Percentiles rank a stretch among this genome's conserved stretches.
phyloP scores from a whole-genome alignment of 2,113 vertebrate species.

The Notiomystis cincta region DNA sequence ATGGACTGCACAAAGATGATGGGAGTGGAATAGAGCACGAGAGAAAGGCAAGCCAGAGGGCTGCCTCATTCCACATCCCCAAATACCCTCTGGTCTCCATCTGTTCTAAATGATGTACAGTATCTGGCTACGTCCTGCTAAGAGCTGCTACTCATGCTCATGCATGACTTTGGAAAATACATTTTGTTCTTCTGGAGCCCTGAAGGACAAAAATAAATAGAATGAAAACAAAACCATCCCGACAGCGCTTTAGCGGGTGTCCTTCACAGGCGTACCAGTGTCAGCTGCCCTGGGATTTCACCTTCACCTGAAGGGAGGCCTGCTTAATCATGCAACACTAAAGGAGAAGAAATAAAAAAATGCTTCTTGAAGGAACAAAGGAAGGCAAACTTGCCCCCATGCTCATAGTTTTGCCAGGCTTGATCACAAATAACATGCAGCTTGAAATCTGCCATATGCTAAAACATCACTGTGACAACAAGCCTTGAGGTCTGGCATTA shows the following conservation, averaged over 20 bases:
- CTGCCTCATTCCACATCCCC: background rate
- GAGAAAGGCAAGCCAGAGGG: background rate
- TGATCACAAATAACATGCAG: background rate
- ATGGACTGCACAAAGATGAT: background rate
- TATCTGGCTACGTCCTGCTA: background rate
- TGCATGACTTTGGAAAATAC: slow-evolving; percentile 43
- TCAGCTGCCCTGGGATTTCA: background rate
- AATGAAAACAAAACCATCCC: slow-evolving; percentile 36
- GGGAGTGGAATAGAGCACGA: background rate
- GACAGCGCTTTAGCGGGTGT: background rate
- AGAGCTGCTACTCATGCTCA: slow-evolving; percentile 6
- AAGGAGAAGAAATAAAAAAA: background rate
- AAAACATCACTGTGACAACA: background rate
- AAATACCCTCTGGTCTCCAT: background rate
- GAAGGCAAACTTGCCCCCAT: background rate
- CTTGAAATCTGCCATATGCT: background rate
- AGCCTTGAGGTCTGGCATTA: background rate
- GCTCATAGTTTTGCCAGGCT: background rate
- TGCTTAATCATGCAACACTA: background rate
- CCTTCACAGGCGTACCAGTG: background rate
- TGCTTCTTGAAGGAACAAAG: background rate
- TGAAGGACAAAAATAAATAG: slow-evolving; percentile 60
- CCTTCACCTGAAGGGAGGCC: slow-evolving; percentile 10
- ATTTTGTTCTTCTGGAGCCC: slow-evolving; percentile 28
- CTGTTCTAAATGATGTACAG: background rate